Evolutionary conservation across 1,140 invertebrate genomes (phyloP).

Genomic region (Diorhabda sublineata): DNA sequence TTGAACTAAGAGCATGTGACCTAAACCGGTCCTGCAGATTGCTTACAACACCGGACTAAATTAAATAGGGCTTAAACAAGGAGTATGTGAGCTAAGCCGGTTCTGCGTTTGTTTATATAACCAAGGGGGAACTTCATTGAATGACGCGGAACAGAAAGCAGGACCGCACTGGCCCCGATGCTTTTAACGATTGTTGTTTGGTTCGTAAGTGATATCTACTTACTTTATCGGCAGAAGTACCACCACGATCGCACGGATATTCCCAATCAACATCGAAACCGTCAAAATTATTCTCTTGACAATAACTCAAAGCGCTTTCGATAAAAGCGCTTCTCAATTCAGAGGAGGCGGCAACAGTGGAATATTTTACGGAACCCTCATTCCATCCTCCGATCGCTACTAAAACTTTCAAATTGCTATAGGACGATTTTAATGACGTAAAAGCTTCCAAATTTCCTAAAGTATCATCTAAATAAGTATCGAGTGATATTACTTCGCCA

Average conservation of each 20-base stretch:
- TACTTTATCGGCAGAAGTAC: conserved; percentile 49
- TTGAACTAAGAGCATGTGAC: too few species aligned
- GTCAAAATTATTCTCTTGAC: conserved; percentile 67
- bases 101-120: too few species aligned
- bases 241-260: conserved; percentile 66
- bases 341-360: conserved; percentile 46
- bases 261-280: conserved; percentile 82
- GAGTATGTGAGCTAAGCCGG: too few species aligned
- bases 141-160: too few species aligned
- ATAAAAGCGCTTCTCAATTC: conserved; percentile 57
- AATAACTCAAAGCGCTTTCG: conserved; percentile 55
- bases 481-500: conserved; percentile 54
- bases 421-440: conserved; percentile 36
- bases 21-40: too few species aligned
- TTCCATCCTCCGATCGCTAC: conserved; percentile 76
- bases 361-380: conserved; percentile 66
- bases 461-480: conserved; percentile 60
- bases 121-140: too few species aligned
- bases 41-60: too few species aligned
- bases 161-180: too few species aligned
- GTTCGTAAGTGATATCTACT: background rate
- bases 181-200: too few species aligned
- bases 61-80: too few species aligned
- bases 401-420: conserved; percentile 63
- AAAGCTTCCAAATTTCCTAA: background rate